Conservation (phyloP, 2,888 invertebrate genomes). For the Xestia ashworthii region DNA sequence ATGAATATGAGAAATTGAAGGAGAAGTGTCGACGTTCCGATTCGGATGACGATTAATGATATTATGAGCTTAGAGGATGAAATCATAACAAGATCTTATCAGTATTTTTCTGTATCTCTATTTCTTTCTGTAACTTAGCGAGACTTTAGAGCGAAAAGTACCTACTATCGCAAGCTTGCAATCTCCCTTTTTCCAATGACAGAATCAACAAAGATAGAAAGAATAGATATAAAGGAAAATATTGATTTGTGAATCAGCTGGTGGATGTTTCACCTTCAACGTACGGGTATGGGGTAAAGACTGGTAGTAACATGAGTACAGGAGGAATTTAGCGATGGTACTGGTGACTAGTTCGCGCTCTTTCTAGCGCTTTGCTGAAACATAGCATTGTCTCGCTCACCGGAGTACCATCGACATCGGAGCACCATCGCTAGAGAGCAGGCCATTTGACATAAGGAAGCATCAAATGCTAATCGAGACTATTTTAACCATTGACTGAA, state of each 20-base stretch:
- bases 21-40: conserved; percentile 80
- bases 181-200: neutral
- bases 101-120: neutral
- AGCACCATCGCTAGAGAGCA: conserved; percentile 10
- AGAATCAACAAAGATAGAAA: conserved; percentile 3
- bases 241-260: neutral
- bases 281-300: conserved; percentile 2
- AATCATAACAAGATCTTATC: neutral
- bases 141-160: neutral
- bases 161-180: neutral
- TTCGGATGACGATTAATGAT: conserved; percentile 78
- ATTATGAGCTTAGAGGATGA: neutral
- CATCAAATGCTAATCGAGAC: conserved; percentile 46
- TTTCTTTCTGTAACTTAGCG: conserved; percentile 3
- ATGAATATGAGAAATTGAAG: conserved; percentile 85
- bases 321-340: conserved; percentile 8
- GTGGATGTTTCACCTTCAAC: neutral
- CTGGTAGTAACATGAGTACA: conserved; percentile 4
- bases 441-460: conserved; percentile 31
- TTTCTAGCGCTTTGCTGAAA: neutral
- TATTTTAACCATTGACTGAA: conserved; percentile 34
- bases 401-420: neutral
- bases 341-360: neutral
- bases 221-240: neutral
- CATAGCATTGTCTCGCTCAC: conserved; percentile 6